phyloP scores from a whole-genome alignment of 2,113 vertebrate genomes.

The Phylloscopus whistleri region DNA sequence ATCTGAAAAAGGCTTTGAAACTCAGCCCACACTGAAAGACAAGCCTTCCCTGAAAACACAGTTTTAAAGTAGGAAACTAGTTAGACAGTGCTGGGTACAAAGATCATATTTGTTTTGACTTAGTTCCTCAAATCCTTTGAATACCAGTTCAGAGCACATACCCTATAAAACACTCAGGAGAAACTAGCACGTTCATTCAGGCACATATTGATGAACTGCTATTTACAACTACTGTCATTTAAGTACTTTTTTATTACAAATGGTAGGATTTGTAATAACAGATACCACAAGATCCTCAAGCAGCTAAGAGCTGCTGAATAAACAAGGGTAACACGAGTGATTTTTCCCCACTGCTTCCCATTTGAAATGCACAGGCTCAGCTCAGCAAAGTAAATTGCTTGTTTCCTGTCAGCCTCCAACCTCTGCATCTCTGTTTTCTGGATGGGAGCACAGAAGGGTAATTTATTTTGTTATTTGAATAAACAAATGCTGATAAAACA shows the following conservation, averaged over 20 bases:
- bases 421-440: neutral
- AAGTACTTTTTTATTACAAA: neutral
- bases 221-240: neutral
- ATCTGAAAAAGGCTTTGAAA: neutral
- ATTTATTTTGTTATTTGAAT: neutral
- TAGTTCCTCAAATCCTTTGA: conserved; percentile 19
- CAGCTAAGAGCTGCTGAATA: neutral
- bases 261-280: neutral
- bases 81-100: neutral
- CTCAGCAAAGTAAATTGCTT: neutral
- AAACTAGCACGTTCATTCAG: neutral
- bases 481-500: neutral
- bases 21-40: neutral
- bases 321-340: neutral
- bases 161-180: neutral
- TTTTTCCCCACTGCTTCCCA: neutral
- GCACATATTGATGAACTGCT: neutral
- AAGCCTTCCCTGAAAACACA: neutral
- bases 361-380: neutral
- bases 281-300: neutral
- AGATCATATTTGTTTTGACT: conserved; percentile 44
- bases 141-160: neutral
- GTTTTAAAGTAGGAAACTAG: neutral
- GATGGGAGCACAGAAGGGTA: neutral
- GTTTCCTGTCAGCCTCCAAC: neutral